Evolutionary conservation across 1,140 invertebrate species (phyloP).

Genomic region (Drosophila rufa): DNA sequence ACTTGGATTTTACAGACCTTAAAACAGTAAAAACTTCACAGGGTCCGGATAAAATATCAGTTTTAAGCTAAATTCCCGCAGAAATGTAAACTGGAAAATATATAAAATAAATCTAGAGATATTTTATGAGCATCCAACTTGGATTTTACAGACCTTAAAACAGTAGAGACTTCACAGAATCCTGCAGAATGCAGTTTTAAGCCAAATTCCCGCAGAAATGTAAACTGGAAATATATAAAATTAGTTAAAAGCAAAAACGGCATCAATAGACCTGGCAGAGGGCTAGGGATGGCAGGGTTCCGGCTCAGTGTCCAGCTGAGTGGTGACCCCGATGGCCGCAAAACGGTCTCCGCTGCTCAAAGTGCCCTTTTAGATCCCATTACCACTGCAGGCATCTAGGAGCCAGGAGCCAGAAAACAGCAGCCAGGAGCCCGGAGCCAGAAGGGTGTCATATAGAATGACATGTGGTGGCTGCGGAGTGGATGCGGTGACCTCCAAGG

Average conservation of each 20-base stretch:
- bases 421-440: not conserved
- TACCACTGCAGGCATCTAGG: constrained; percentile 22
- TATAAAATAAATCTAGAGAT: not conserved
- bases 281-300: not conserved
- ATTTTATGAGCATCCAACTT: no score
- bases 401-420: not conserved
- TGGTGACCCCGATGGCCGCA: constrained; percentile 30
- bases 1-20: no score
- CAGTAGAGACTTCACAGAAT: no score
- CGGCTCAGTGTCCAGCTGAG: constrained; percentile 28
- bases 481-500: constrained; percentile 51
- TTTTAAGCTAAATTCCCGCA: not conserved
- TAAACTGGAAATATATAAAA: not conserved
- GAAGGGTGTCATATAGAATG: constrained; percentile 16
- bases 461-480: constrained; percentile 34
- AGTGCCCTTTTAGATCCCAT: constrained; percentile 55
- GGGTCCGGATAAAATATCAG: no score
- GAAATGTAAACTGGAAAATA: not conserved
- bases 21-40: not conserved
- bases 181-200: not conserved
- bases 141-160: not conserved
- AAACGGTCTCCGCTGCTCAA: constrained; percentile 11
- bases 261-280: not conserved
- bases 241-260: constrained; percentile 1
- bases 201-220: no score